Evolutionary conservation across 1,140 invertebrate species (phyloP), one percentile per base, ranked within the genome.

Genomic region (Phocides pigmalion): DNA sequence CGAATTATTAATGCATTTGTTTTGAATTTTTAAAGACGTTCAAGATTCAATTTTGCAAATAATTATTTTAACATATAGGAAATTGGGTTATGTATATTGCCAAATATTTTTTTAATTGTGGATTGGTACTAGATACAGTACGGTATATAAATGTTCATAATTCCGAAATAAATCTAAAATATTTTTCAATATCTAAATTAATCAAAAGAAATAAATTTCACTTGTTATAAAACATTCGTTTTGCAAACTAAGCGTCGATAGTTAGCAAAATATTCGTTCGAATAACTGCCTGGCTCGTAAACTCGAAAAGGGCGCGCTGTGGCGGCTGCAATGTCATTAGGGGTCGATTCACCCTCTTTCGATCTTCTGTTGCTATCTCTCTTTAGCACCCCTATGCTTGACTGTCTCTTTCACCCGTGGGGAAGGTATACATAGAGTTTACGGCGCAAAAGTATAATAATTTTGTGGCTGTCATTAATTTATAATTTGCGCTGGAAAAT

Each of bases 321-420:
- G 73, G 69, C 76, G 75, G 81, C 79, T 78, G 77, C 83, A 71
- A 82, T 80, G 70, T 82, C 74, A 76, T 87, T 82, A 82, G 82
- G 86, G 85, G 85, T 84, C 78, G 83, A 79, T 82, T 80, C 86
- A 85, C 82, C 85, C 87, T 85, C 81, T 76, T 82, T 83, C 72
- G 68, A 76, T 77, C 71, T 65, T 70, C 46, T 88, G 65, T 80
- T 42, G 65, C 79, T 72, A 39, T 90, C 87, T 76, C 79, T 75
- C 67, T 88, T 75, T 72, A 65, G 65, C 87, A 89, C 86, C 87
- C 87, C 77, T 79, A 47, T 64, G 47, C 53, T 64, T 15, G 56
- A 61, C 20, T 41, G n/a, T 85, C 84, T 79, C 81, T 79, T 76
- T 79, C 74, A 46, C 39, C 44, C 63, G 39, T 17, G 50, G 54